A percentile compares a stretch with the other conserved stretches of the same genome.
Evolutionary conservation across 2,888 invertebrate species (phyloP).

Genomic region (Drosophila lacicola): DNA sequence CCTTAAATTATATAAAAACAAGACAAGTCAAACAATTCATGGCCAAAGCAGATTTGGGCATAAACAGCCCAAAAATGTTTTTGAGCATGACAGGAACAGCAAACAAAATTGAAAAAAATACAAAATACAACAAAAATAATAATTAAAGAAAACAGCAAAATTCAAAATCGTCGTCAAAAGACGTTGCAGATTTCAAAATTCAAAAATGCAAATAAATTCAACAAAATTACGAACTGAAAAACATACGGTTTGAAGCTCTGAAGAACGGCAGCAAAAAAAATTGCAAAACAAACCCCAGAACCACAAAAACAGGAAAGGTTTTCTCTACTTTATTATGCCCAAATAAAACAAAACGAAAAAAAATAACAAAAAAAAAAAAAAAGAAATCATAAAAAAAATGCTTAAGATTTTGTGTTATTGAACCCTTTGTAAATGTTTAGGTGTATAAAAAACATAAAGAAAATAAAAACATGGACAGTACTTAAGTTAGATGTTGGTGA

Average conservation of each 20-base stretch:
- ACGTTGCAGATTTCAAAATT: constrained; percentile 78
- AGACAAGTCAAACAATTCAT: constrained; percentile 57
- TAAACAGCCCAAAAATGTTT: constrained; percentile 6
- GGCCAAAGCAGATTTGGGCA: constrained; percentile 6
- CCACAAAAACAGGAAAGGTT: constrained; percentile 71
- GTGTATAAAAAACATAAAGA: constrained; percentile 52
- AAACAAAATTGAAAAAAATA: constrained; percentile 30
- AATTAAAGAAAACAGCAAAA: constrained; percentile 66
- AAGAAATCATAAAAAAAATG: constrained; percentile 24
- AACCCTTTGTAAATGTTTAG: constrained; percentile 75
- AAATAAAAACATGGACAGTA: constrained; percentile 40
- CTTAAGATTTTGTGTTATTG: constrained; percentile 61
- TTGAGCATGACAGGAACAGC: constrained; percentile 24
- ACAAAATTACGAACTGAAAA: constrained; percentile 53
- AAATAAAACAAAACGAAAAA: constrained; percentile 23
- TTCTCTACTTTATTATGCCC: constrained; percentile 81
- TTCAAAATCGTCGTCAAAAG: constrained; percentile 78
- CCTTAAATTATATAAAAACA: constrained; percentile 66
- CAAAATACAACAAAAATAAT: constrained; percentile 31
- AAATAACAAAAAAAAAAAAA: constrained; percentile 7
- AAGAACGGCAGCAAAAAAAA: constrained; percentile 48
- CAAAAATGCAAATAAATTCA: constrained; percentile 57
- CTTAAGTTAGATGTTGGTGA: constrained; percentile 69
- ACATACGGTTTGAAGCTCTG: constrained; percentile 45
- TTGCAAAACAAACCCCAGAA: constrained; percentile 48